phyloP scores from a whole-genome alignment of 2,888 invertebrate genomes.

The Dolichomitus sp. region DNA sequence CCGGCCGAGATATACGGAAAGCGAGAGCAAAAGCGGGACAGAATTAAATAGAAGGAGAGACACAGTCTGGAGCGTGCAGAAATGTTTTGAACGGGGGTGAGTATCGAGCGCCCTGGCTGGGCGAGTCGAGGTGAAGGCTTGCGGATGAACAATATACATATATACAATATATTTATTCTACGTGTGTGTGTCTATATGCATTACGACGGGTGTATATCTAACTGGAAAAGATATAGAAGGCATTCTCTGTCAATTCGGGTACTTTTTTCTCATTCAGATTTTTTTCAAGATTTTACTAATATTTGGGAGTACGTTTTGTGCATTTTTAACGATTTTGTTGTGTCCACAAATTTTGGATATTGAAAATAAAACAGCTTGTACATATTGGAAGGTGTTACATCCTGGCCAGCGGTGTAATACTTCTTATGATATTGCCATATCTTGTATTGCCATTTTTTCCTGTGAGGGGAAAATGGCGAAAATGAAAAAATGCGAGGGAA shows the following conservation, averaged over 20 bases:
- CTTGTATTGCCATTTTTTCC: too few species aligned
- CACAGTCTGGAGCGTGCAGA: conserved; percentile 44
- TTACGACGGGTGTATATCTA: not conserved
- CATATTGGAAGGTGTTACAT: too few species aligned
- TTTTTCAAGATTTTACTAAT: too few species aligned
- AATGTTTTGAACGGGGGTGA: conserved; percentile 44
- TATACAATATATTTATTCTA: not conserved
- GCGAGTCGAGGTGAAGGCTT: conserved; percentile 62
- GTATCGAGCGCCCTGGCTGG: conserved; percentile 61
- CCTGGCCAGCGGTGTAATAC: too few species aligned
- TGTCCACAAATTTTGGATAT: not conserved
- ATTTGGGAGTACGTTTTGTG: not conserved
- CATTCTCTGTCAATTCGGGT: not conserved
- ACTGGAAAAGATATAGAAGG: not conserved
- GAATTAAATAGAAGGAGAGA: conserved; percentile 20
- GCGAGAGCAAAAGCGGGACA: conserved; percentile 26
- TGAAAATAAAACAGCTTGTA: too few species aligned
- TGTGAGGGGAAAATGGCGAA: too few species aligned
- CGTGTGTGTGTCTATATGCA: not conserved
- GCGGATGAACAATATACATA: conserved; percentile 26
- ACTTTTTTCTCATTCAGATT: too few species aligned
- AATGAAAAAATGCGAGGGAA: not conserved
- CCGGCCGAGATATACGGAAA: conserved; percentile 23
- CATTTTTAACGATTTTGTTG: not conserved
- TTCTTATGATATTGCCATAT: too few species aligned